phyloP scores from a whole-genome alignment of 2,797 vertebrate genomes.

The Thunnus albacares region DNA sequence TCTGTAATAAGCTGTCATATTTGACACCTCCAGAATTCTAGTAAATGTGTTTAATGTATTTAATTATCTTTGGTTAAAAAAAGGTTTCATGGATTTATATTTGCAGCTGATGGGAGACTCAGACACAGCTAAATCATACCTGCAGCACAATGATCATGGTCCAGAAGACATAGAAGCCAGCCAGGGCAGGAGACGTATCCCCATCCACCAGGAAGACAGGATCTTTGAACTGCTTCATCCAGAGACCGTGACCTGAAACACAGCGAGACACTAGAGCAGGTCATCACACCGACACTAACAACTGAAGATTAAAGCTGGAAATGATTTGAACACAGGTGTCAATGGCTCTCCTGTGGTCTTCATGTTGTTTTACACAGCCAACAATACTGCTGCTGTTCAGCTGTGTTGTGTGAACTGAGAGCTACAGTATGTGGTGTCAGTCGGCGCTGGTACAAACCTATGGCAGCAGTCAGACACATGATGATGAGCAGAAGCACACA shows the following conservation, averaged over 20 bases:
- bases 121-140: slow-evolving; percentile 80
- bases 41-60: neutral
- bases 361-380: neutral
- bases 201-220: slow-evolving; percentile 86
- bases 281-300: neutral
- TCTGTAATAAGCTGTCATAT: too few species aligned
- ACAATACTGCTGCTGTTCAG: neutral
- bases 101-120: neutral
- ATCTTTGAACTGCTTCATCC: slow-evolving; percentile 86
- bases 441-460: slow-evolving; percentile 84
- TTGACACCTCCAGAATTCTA: neutral
- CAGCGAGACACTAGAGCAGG: neutral
- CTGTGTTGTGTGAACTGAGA: neutral
- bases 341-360: neutral
- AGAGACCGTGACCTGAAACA: slow-evolving; percentile 91
- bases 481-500: slow-evolving; percentile 91
- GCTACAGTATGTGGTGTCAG: too few species aligned
- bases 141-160: slow-evolving; percentile 98
- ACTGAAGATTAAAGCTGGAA: neutral
- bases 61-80: neutral
- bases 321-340: neutral
- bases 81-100: neutral
- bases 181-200: slow-evolving; percentile 82
- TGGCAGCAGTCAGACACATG: slow-evolving; percentile 91
- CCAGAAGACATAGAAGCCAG: slow-evolving; percentile 96